Percentiles rank a stretch among this genome's conserved stretches.
Evolutionary conservation across 2,888 invertebrate species (phyloP).

Genomic region (Cataglyphis rosenhaueri): DNA sequence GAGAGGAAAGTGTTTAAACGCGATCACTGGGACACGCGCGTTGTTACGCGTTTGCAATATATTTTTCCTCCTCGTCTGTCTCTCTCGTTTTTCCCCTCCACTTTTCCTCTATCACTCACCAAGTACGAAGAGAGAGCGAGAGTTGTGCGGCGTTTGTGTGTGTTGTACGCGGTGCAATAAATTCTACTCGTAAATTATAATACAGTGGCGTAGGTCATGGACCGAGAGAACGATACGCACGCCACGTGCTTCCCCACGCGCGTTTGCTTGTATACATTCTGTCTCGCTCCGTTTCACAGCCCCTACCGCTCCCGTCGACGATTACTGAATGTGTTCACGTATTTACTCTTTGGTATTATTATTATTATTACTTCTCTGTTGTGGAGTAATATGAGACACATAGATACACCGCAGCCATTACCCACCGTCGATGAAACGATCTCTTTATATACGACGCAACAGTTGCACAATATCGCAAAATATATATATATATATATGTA

Average conservation of each 20-base stretch:
- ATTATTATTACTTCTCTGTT: conserved; percentile 75
- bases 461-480: not conserved
- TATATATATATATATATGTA: not conserved
- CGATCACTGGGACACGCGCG: conserved; percentile 56
- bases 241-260: conserved; percentile 71
- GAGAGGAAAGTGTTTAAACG: conserved; percentile 49
- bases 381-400: conserved; percentile 40
- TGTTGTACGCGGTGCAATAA: conserved; percentile 65
- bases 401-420: conserved; percentile 14
- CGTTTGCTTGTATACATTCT: conserved; percentile 66
- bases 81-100: conserved; percentile 45
- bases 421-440: conserved; percentile 31
- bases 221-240: conserved; percentile 75
- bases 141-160: conserved; percentile 41
- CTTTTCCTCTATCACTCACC: conserved; percentile 25
- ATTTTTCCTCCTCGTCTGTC: conserved; percentile 64
- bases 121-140: conserved; percentile 46
- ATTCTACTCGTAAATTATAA: conserved; percentile 76
- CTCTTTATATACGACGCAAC: not conserved
- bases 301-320: conserved; percentile 63
- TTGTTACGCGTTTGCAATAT: conserved; percentile 52
- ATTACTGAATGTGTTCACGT: conserved; percentile 69
- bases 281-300: conserved; percentile 54
- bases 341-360: conserved; percentile 75
- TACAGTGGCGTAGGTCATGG: conserved; percentile 79